Evolutionary conservation across 1,140 invertebrate species (phyloP), one percentile per base, ranked within the genome.

Genomic region (Hylyphantes graminicola): DNA sequence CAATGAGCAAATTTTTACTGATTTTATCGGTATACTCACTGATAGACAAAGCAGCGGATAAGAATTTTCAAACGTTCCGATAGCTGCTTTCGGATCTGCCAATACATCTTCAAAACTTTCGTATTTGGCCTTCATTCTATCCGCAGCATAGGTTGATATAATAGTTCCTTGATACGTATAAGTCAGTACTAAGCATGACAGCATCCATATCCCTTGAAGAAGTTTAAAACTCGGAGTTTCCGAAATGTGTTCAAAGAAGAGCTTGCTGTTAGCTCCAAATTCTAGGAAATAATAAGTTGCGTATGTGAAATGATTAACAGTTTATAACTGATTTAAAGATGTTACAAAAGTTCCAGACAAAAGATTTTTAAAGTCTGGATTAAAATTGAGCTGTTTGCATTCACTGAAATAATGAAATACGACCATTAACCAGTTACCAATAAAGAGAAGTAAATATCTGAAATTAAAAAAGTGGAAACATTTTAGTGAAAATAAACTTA

Each of bases 51-150:
- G 3, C 0, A 70, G 50, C n/a, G 68, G 68, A n/a, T 70, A 70
- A 12, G 68, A 51, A 51, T 70, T 54, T 70, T 70, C 68, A 17
- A 53, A 70, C 1, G 68, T 70, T 53, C 68, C 68, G 19, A 70
- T n/a, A 11, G 54, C 54, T 4, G 19, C 48, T 48, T 9, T n/a
- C 7, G 68, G 68, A 53, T 57, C 13, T 0, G 13, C 5, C 11
- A 74, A 13, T 8, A 57, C 50, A 35, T 57, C 55, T 7, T 74
- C 72, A 12, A 74, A 21, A 0, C 5, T 57, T 9, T 55, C 54
- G 11, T 57, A 57, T 35, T 57, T 74, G 4, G 72, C 53, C 35
- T 55, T 59, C 57, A 59, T 13, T n/a, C 8, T 59, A n/a, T 59
- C 57, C n/a, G 57, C 57, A 7, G 57, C 57, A 59, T 59, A 59